Base-by-base conservation (phyloP, 2,888 invertebrate genomes). In the Ormyrus pomaceus region DNA sequence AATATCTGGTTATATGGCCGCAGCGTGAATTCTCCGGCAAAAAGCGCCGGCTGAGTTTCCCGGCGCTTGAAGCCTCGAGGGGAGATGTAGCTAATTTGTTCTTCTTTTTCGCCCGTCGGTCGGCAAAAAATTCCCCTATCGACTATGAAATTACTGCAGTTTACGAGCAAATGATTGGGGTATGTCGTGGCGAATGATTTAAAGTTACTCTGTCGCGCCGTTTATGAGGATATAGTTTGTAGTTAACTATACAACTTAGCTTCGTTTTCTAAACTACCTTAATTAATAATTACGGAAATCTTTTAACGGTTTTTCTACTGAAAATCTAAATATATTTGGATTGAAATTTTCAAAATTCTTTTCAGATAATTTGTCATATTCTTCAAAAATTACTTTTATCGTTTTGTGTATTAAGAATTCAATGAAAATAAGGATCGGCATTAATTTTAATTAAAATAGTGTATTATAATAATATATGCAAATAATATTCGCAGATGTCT, bases 131-230 rank as follows among this genome's bases (percentile, higher is more conserved):
- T 59, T 19, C 19, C 8, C 51, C 59, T 68, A 75, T 66, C 8
- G 51, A 51, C 58, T 69, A 76, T 53, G 68, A 65, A 65, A 71
- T 71, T 74, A 64, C 65, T 56, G 7, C 55, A 50, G 53, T 62
- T 70, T 56, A 69, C 77, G 77, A 70, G 70, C 11, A 34, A 77
- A 77, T 70, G 77, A 77, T 77, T 70, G 62, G 62, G 64, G 51
- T 48, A 19, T 55, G 48, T 46, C 45, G 65, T 45, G 72, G 53
- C 48, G 11, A 58, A 56, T 56, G 0, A n/a, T 13, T 56, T 46
- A 5, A 69, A 66, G 19, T 56, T 69, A 69, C 55, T 10, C 19
- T 7, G 61, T 19, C 7, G 2, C 45, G 11, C n/a, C 53, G 53
- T 53, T 66, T 48, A n/a, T 53, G 53, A 56, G 6, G n/a, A 56